Percentiles rank a stretch among this genome's conserved stretches.
phyloP scores from a whole-genome alignment of 1,140 invertebrate species.

The Leucophenga varia region DNA sequence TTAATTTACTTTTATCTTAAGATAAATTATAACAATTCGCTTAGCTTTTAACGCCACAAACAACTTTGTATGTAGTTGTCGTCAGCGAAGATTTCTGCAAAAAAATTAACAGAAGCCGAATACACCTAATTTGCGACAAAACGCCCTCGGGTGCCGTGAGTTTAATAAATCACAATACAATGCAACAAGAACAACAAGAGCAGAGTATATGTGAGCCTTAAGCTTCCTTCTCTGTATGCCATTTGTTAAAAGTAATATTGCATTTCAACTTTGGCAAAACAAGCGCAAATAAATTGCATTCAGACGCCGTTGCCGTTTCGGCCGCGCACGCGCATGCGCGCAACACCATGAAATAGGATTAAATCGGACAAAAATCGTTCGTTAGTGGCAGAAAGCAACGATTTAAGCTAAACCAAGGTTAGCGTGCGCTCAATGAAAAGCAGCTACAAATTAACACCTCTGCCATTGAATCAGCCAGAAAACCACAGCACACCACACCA shows the following conservation, averaged over 20 bases:
- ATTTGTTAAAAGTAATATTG: no score
- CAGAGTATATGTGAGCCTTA: no score
- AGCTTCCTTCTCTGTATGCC: no score
- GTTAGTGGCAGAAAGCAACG: constrained; percentile 47
- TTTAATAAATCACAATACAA: constrained; percentile 36
- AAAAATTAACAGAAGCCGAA: constrained; percentile 54
- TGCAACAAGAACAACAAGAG: no score
- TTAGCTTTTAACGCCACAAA: constrained; percentile 34
- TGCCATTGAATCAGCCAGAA: constrained; percentile 21
- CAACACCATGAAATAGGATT: constrained; percentile 54
- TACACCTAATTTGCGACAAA: constrained; percentile 54
- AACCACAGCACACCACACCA: no score
- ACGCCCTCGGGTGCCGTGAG: constrained; percentile 44
- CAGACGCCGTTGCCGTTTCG: no score
- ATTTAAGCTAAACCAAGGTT: not conserved
- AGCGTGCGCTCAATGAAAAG: constrained; percentile 14
- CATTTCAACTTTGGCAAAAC: constrained; percentile 23
- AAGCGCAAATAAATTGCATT: constrained; percentile 37
- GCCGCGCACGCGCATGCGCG: constrained; percentile 17
- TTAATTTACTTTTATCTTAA: constrained; percentile 32
- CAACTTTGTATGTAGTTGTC: constrained; percentile 3
- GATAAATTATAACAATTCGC: constrained; percentile 53
- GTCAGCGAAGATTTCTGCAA: constrained; percentile 16
- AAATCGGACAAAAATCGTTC: constrained; percentile 53
- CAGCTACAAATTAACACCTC: constrained; percentile 50